phyloP scores from a whole-genome alignment of 2,113 vertebrate genomes.

The Egretta garzetta region DNA sequence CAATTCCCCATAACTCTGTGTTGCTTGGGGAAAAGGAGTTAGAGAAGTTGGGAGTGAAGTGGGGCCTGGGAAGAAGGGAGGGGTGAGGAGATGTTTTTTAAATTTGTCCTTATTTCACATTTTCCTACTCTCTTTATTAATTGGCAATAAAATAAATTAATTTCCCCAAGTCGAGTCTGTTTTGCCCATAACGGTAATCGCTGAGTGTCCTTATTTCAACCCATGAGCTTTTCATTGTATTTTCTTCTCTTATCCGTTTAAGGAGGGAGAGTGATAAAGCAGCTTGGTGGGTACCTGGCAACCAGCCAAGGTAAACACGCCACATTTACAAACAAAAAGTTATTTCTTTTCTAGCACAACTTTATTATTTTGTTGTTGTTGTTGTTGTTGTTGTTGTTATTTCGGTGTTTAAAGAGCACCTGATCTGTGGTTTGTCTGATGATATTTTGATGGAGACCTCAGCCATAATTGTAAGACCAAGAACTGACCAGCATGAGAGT shows the following conservation, averaged over 20 bases:
- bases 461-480: not conserved
- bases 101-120: not conserved
- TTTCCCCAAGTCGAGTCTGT: not conserved
- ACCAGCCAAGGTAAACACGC: not conserved
- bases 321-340: not conserved
- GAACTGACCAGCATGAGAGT: not conserved
- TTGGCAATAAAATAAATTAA: not conserved
- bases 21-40: not conserved
- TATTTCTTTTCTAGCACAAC: not conserved
- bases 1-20: rapidly evolving
- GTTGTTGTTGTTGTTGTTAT: not conserved
- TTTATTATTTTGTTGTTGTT: not conserved
- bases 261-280: not conserved
- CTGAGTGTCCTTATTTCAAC: not conserved
- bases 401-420: not conserved
- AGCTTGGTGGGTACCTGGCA: not conserved
- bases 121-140: not conserved
- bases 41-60: not conserved
- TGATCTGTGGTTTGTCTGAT: not conserved
- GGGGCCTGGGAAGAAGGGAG: not conserved
- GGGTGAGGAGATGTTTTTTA: not conserved
- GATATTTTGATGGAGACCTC: not conserved
- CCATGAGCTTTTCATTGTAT: not conserved
- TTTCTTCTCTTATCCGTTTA: not conserved
- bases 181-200: not conserved